Conservation (phyloP, 1,140 invertebrate species). For the Atta texana region DNA sequence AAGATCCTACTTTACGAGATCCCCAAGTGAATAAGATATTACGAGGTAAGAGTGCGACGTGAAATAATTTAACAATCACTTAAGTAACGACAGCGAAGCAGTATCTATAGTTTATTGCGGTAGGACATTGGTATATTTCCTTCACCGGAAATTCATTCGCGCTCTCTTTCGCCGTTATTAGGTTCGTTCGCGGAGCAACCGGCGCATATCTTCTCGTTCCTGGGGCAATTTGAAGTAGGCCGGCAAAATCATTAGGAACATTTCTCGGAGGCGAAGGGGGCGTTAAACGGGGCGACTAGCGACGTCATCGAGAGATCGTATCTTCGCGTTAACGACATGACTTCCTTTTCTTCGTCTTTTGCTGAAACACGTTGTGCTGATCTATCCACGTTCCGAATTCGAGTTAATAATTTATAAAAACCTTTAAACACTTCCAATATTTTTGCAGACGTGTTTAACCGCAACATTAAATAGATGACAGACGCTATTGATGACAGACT, state of each 20-base stretch:
- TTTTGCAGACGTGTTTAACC: not conserved
- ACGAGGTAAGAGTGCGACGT: not conserved
- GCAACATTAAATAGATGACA: not conserved
- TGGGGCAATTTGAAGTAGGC: conserved; percentile 64
- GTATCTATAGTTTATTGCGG: conserved; percentile 37
- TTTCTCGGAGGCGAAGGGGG: conserved; percentile 67
- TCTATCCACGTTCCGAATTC: not conserved
- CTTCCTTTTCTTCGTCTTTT: conserved; percentile 45
- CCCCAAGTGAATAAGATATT: conserved; percentile 38
- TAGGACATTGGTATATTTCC: not conserved
- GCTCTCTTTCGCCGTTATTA: conserved; percentile 61
- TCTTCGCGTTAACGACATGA: conserved; percentile 62
- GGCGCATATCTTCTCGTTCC: conserved; percentile 54
- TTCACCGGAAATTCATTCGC: conserved; percentile 32
- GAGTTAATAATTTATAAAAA: not conserved
- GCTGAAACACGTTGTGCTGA: not conserved
- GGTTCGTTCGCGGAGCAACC: conserved; percentile 49
- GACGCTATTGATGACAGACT: not conserved
- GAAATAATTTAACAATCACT: conserved; percentile 50
- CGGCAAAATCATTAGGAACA: conserved; percentile 62
- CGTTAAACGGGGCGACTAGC: conserved; percentile 61
- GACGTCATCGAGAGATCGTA: conserved; percentile 60
- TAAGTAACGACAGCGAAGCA: conserved; percentile 34
- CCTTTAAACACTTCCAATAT: not conserved
- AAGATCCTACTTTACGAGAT: not conserved